Conservation (phyloP, 37 sponge, comb jelly and placozoan species). For the Beroe forskalii region DNA sequence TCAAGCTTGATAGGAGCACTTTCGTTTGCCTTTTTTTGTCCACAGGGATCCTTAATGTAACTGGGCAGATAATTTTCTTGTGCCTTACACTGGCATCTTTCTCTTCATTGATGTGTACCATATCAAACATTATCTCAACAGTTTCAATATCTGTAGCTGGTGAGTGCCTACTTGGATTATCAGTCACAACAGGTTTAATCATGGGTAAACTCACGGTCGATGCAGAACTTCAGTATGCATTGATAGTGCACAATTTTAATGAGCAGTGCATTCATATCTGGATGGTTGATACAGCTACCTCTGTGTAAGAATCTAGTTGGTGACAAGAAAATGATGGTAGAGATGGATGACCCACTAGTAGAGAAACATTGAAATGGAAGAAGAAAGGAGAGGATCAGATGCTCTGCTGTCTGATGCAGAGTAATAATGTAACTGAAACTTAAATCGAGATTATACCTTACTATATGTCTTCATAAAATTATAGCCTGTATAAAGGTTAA, state of each 20-base stretch:
- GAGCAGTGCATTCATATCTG: neutral
- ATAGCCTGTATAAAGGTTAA: too few relatives aligned
- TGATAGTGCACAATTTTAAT: neutral
- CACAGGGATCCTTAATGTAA: neutral
- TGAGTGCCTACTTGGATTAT: neutral
- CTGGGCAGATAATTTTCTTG: neutral
- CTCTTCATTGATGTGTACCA: neutral
- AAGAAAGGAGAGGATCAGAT: too few relatives aligned
- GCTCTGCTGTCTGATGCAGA: too few relatives aligned
- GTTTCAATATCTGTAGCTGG: slow-evolving; percentile 18
- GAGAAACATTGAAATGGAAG: neutral
- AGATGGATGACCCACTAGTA: neutral
- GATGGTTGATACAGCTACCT: neutral
- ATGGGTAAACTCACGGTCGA: neutral
- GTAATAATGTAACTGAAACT: too few relatives aligned
- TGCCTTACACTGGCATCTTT: neutral
- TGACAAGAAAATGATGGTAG: neutral
- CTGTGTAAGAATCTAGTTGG: neutral
- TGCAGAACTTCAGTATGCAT: neutral
- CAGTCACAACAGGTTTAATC: neutral
- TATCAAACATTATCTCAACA: slow-evolving; percentile 15
- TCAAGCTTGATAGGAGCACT: neutral
- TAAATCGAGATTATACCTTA: too few relatives aligned
- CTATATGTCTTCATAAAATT: too few relatives aligned
- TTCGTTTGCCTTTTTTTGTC: neutral